These are phyloP conservation scores for Eurytoma adleriae DNA, from an alignment of 2,888 invertebrate genomes.

Conservation along the genomic window DNA sequence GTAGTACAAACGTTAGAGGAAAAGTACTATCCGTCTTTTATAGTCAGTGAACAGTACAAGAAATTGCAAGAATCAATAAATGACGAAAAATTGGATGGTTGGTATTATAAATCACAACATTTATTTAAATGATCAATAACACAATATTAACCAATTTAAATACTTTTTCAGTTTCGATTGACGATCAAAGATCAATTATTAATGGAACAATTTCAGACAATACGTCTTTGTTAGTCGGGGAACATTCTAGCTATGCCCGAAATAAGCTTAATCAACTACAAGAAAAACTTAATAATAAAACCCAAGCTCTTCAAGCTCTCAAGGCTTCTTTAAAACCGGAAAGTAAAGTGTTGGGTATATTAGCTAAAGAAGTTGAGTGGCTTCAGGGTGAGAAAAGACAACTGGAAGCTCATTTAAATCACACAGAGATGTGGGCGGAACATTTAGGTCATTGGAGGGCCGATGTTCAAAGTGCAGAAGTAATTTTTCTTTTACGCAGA, in stretches of 20 bases:
- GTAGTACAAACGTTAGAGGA: conserved; percentile 89
- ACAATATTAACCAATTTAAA: neutral
- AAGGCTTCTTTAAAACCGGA: conserved; percentile 89
- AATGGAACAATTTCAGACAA: conserved; percentile 69
- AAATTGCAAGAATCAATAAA: conserved; percentile 83
- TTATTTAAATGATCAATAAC: neutral
- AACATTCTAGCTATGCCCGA: conserved; percentile 89
- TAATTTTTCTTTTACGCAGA: conserved; percentile 68
- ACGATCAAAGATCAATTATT: conserved; percentile 65
- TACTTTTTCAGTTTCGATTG: conserved; percentile 64
- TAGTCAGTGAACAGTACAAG: conserved; percentile 90
- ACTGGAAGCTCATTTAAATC: conserved; percentile 88
- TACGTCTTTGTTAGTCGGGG: conserved; percentile 82
- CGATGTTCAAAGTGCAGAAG: conserved; percentile 89
- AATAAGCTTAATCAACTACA: conserved; percentile 89
- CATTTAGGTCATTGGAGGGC: conserved; percentile 93
- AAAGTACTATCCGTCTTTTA: conserved; percentile 92
- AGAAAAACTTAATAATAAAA: conserved; percentile 90
- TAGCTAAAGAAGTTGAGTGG: conserved; percentile 91
- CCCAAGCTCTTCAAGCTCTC: conserved; percentile 88
- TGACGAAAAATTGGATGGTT: conserved; percentile 78
- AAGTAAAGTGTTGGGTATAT: conserved; percentile 86
- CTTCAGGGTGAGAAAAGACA: conserved; percentile 88
- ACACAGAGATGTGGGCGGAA: conserved; percentile 94
- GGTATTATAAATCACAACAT: conserved; percentile 12